Conservation (phyloP, 1,140 invertebrate genomes). For the Gonioctena quinquepunctata region DNA sequence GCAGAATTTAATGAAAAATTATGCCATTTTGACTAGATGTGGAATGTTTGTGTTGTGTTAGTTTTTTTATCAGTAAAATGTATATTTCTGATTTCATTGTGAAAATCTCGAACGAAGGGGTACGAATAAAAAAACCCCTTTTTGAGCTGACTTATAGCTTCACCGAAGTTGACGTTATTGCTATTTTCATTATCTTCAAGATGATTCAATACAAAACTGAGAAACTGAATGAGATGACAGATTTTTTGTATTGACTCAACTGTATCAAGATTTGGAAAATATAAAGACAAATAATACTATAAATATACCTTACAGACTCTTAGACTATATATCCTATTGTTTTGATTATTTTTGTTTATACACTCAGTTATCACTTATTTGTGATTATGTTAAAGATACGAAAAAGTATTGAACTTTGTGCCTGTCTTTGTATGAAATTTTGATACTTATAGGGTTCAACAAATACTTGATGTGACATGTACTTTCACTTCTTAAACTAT, state of each 20-base stretch:
- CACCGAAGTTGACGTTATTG: not conserved
- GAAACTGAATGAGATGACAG: not conserved
- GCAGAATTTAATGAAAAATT: too few relatives aligned
- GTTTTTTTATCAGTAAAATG: too few relatives aligned
- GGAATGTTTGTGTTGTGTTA: not conserved
- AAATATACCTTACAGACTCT: not conserved
- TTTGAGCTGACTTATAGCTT: not conserved
- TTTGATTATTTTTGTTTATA: too few relatives aligned
- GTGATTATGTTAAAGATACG: constrained; percentile 8
- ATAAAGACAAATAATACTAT: constrained; percentile 25
- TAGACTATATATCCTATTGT: not conserved
- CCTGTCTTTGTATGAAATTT: constrained; percentile 48
- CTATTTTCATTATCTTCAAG: constrained; percentile 22
- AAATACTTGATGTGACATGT: constrained; percentile 25
- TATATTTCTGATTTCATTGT: not conserved
- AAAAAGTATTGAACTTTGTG: constrained; percentile 48
- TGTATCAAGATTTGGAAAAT: not conserved
- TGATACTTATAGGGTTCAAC: constrained; percentile 41
- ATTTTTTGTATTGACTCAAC: not conserved
- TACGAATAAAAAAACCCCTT: not conserved
- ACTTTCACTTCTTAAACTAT: constrained; percentile 36
- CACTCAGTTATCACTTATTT: not conserved
- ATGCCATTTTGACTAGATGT: not conserved
- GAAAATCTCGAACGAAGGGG: not conserved
- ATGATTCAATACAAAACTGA: constrained; percentile 8